Conservation (phyloP, 2,113 vertebrate species). For the Perognathus longimembris region DNA sequence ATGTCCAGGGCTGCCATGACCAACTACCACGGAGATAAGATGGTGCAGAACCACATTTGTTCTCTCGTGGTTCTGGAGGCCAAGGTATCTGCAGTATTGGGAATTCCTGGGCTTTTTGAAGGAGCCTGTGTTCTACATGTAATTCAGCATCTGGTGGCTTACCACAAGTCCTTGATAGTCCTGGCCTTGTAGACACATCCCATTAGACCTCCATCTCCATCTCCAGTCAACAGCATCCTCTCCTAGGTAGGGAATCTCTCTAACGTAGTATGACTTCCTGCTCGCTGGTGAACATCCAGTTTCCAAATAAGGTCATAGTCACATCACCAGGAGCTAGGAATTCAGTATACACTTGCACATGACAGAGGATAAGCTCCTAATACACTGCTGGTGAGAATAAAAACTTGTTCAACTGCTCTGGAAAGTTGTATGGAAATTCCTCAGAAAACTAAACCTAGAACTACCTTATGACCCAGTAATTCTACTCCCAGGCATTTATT, state of each 20-base stretch:
- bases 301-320: neutral
- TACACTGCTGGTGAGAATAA: too few relatives aligned
- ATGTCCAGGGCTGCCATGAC: neutral
- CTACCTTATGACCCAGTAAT: too few relatives aligned
- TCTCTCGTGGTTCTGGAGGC: neutral
- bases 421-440: too few relatives aligned
- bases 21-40: neutral
- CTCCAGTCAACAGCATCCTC: neutral
- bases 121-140: neutral
- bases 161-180: neutral
- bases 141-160: neutral
- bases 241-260: too few relatives aligned
- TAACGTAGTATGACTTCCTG: neutral
- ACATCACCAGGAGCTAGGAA: neutral
- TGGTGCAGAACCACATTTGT: neutral
- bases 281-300: neutral
- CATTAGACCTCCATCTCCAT: neutral
- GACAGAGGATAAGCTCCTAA: too few relatives aligned
- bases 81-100: neutral
- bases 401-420: too few relatives aligned
- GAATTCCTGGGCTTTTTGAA: neutral
- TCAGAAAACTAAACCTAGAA: neutral
- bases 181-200: neutral
- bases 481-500: too few relatives aligned
- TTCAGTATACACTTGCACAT: neutral